Base-by-base conservation (phyloP, 2,888 invertebrate species). In the Acanthosoma haemorrhoidale region DNA sequence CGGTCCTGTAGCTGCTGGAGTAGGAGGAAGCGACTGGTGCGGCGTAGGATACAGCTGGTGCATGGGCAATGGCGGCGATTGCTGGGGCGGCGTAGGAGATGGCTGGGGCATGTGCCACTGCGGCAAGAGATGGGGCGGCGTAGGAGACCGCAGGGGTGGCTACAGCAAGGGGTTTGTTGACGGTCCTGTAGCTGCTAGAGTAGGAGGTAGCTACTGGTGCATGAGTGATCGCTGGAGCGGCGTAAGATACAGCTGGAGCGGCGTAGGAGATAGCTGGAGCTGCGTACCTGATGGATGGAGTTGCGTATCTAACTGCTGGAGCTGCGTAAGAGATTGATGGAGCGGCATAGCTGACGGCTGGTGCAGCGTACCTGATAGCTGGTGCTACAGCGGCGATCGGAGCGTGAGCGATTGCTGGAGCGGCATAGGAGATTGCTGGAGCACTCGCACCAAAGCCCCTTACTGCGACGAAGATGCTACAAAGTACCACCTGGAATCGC, bases 11-110 rank as follows among this genome's bases (percentile, higher is more conserved):
- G 74, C 84, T 83, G 81, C 86, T 87, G 76, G 86, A 84, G 79
- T 87, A 87, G 74, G 86, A 86, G 75, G 86, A 86, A 74, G 86
- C 86, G 25, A 84, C 83, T 43, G 86, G 86, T 2, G 84, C 80
- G 36, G 82, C 83, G 16, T 15, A 31, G 34, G 60, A 32, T 16
- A 34, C 32, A 34, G 60, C 60, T 1, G 34, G 32, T 6, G 58
- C 58, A 36, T 9, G n/a, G n/a, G n/a, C n/a, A n/a, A n/a, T n/a
- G 8, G 41, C 41, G 18, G 41, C 4, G 5, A 41, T 6, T 2
- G 59, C 59, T 2, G 63, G 38, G 38, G 71, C 39, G 32, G 63
- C 68, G 34, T 60, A 51, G 60, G 70, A 58, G 11, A 61, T 60
- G n/a, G 64, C 70, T 15, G 73, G 70, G 34, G 73, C 72, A 58